Percentiles rank a stretch among this genome's conserved stretches.
Conservation (phyloP, 2,113 vertebrate genomes). For the Daphoenositta chrysoptera region DNA sequence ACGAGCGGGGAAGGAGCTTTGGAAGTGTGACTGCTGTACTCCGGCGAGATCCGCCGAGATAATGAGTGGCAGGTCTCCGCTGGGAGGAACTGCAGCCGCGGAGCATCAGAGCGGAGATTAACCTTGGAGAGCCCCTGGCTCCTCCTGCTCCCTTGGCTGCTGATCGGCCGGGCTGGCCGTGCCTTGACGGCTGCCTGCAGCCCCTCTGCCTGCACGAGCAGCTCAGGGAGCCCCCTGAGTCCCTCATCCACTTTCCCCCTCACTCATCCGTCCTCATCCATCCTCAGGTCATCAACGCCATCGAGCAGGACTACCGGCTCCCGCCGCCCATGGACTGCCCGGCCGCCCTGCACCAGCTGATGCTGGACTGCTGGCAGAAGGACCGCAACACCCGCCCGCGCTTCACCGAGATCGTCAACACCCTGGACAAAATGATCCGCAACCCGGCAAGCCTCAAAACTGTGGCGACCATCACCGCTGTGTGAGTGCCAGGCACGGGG, state of each 20-base stretch:
- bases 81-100: constrained; percentile 54
- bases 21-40: constrained; percentile 67
- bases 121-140: constrained; percentile 61
- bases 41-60: constrained; percentile 64
- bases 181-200: neutral
- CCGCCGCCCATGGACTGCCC: constrained; percentile 98
- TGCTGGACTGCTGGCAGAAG: constrained; percentile 99
- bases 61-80: constrained; percentile 73
- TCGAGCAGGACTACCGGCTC: constrained; percentile 96
- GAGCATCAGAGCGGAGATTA: constrained; percentile 76
- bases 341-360: constrained; percentile 92
- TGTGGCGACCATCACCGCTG: constrained; percentile 93
- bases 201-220: neutral
- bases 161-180: neutral
- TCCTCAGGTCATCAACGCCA: constrained; percentile 93
- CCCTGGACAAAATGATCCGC: constrained; percentile 98
- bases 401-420: constrained; percentile 95
- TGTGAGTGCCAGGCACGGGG: constrained; percentile 73
- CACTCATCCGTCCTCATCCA: neutral
- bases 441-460: constrained; percentile 97
- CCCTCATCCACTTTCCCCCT: too few relatives aligned
- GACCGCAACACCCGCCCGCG: constrained; percentile 95
- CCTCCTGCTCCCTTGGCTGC: constrained; percentile 13
- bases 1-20: constrained; percentile 69
- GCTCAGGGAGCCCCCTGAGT: neutral